These are phyloP conservation scores for Clunio marinus DNA, from an alignment of 2,888 invertebrate genomes.

Conservation along the genomic window DNA sequence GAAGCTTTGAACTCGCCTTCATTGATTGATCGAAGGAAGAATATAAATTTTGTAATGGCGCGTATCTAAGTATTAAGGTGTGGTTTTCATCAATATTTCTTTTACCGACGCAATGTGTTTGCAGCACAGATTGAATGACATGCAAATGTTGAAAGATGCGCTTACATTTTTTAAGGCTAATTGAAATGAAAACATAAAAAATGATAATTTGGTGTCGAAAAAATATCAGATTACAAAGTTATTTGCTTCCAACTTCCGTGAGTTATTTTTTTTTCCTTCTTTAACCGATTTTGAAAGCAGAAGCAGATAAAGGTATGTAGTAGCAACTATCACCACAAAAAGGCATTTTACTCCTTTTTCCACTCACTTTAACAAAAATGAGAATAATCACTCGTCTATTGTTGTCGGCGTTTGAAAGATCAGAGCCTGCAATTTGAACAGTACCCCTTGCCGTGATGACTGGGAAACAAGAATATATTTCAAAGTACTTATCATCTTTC, in stretches of 20 bases:
- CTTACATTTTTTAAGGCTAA: slow-evolving; percentile 24
- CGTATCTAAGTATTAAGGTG: neutral
- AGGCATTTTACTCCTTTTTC: neutral
- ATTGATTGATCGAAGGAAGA: neutral
- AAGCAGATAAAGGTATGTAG: neutral
- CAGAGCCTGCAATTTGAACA: neutral
- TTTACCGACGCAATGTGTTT: neutral
- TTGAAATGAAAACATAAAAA: slow-evolving; percentile 30
- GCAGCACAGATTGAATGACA: slow-evolving; percentile 10
- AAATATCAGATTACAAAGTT: slow-evolving; percentile 19
- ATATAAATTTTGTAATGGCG: slow-evolving; percentile 26
- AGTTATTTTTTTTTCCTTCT: neutral
- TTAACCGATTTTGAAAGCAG: neutral
- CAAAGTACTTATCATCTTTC: too few species aligned
- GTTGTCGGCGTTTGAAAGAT: slow-evolving; percentile 29
- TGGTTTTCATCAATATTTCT: neutral
- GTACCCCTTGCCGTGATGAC: slow-evolving; percentile 29
- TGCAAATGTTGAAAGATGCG: slow-evolving; percentile 28
- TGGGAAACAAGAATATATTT: too few species aligned
- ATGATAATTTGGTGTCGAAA: neutral
- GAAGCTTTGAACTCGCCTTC: neutral
- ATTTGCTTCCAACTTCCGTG: slow-evolving; percentile 33
- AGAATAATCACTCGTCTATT: neutral
- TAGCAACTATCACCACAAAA: too few species aligned
- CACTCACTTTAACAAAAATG: slow-evolving; percentile 28